Conservation (phyloP, 2,797 vertebrate species). For the Chloroceryle inda region DNA sequence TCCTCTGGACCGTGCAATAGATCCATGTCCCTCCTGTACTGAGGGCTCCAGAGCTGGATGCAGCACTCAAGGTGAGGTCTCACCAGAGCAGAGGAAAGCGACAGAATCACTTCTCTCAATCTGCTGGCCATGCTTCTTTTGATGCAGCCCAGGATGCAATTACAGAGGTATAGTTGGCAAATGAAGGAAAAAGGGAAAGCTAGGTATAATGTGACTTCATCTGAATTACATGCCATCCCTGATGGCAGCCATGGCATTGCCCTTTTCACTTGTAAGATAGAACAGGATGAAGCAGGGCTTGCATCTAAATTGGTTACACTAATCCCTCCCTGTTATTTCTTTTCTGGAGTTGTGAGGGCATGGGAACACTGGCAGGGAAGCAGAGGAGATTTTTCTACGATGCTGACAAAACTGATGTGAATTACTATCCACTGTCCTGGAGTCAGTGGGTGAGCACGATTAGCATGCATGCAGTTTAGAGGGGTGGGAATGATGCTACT, state of each 20-base stretch:
- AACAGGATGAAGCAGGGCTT: neutral
- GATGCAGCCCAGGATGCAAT: too few relatives aligned
- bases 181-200: neutral
- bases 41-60: too few relatives aligned
- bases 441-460: fast-evolving
- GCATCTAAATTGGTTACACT: fast-evolving
- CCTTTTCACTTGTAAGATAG: neutral
- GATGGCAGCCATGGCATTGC: neutral
- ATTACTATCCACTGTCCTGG: neutral
- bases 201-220: neutral
- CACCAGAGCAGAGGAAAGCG: too few relatives aligned
- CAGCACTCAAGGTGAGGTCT: too few relatives aligned
- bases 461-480: neutral
- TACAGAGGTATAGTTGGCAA: neutral
- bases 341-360: neutral
- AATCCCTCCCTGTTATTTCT: neutral
- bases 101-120: too few relatives aligned
- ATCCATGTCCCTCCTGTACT: too few relatives aligned
- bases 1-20: too few relatives aligned
- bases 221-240: neutral
- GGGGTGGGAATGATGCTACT: neutral
- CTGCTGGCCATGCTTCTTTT: too few relatives aligned
- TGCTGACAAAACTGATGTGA: neutral
- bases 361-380: neutral
- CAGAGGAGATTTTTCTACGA: neutral